Evolutionary conservation across 1,140 invertebrate species (phyloP).

Genomic region (Papilio machaon): DNA sequence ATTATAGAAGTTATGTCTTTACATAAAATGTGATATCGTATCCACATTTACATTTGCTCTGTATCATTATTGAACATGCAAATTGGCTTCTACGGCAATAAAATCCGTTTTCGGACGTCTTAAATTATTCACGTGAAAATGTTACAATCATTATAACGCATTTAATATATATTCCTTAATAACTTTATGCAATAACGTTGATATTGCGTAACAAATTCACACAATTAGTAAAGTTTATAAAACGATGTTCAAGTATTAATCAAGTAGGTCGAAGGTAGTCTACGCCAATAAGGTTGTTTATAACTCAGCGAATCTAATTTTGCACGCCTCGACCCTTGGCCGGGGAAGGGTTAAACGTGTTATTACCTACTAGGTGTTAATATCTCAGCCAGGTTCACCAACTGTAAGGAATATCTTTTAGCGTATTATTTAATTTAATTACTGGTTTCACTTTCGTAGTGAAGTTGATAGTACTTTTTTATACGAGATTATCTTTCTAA

Average conservation of each 20-base stretch:
- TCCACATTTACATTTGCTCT: slow-evolving; percentile 36
- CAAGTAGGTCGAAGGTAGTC: slow-evolving; percentile 60
- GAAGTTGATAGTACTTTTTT: background rate
- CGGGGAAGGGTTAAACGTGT: slow-evolving; percentile 64
- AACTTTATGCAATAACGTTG: no score
- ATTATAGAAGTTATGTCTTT: slow-evolving; percentile 40
- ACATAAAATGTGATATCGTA: slow-evolving; percentile 39
- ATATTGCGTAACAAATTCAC: background rate
- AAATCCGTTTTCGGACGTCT: slow-evolving; percentile 12
- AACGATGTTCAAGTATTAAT: slow-evolving; percentile 59
- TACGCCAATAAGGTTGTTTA: slow-evolving; percentile 70
- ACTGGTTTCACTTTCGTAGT: background rate
- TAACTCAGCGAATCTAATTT: slow-evolving; percentile 76
- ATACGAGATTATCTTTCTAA: no score
- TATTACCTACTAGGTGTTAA: slow-evolving; percentile 60
- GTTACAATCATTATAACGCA: no score
- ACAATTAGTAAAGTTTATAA: slow-evolving; percentile 25
- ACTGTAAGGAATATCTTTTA: slow-evolving; percentile 26
- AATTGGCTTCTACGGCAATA: slow-evolving; percentile 33
- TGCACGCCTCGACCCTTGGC: slow-evolving; percentile 53
- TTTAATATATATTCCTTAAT: no score
- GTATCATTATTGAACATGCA: slow-evolving; percentile 36
- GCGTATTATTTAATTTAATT: slow-evolving; percentile 20
- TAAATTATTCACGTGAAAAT: no score
- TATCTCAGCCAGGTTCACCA: slow-evolving; percentile 50